Evolutionary conservation across 2,113 vertebrate genomes (phyloP).

Genomic region (Lophotis ruficrista): DNA sequence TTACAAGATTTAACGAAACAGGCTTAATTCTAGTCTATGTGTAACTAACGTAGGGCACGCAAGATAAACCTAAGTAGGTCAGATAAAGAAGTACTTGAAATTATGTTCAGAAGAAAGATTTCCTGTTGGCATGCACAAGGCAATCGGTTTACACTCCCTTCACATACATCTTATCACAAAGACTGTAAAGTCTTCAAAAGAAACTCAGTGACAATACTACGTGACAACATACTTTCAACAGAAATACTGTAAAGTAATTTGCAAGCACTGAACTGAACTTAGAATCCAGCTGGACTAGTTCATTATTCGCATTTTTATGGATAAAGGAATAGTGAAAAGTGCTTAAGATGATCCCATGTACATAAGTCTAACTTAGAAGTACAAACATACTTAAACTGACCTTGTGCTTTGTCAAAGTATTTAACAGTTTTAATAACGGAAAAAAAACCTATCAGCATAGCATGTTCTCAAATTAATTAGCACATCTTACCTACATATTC

Average conservation of each 20-base stretch:
- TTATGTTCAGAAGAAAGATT: not conserved
- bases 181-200: not conserved
- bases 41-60: not conserved
- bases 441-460: not conserved
- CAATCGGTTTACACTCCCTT: not conserved
- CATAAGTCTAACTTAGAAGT: not conserved
- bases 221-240: not conserved
- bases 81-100: not conserved
- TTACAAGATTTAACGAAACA: not conserved
- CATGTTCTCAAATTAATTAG: not conserved
- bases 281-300: not conserved
- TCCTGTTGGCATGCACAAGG: not conserved
- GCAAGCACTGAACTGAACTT: not conserved
- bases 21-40: not conserved
- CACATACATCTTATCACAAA: not conserved
- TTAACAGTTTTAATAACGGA: not conserved
- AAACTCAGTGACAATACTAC: not conserved
- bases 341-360: not conserved
- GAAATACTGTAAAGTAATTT: not conserved
- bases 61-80: not conserved
- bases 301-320: not conserved
- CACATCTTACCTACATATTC: slow-evolving; percentile 83
- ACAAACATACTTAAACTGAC: not conserved
- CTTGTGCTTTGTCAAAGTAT: not conserved
- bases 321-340: not conserved